Conservation (phyloP, 2,888 invertebrate species). For the Acanthacorydalis orientalis region DNA sequence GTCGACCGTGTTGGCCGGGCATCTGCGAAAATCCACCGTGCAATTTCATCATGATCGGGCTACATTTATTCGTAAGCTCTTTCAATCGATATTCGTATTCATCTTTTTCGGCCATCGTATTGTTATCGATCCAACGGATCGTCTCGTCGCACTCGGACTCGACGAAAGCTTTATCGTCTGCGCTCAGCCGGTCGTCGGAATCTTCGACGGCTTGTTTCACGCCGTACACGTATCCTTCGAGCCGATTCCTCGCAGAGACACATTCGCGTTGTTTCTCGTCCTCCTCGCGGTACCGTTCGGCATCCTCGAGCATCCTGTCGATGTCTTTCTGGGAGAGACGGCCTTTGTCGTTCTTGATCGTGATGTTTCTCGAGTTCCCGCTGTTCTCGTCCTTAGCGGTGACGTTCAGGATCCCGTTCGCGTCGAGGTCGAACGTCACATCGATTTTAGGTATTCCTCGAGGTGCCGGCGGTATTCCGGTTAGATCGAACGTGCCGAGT, state of each 20-base stretch:
- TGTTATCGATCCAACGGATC: slow-evolving; percentile 54
- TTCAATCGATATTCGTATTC: slow-evolving; percentile 43
- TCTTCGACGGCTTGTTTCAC: slow-evolving; percentile 54
- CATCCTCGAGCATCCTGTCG: slow-evolving; percentile 61
- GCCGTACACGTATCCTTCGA: slow-evolving; percentile 53
- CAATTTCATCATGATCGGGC: slow-evolving; percentile 38
- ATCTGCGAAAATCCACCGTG: too few species aligned
- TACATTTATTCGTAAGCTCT: slow-evolving; percentile 39
- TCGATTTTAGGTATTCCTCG: slow-evolving; percentile 33
- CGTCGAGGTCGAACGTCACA: slow-evolving; percentile 55
- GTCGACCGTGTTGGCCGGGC: slow-evolving; percentile 1
- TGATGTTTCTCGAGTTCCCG: slow-evolving; percentile 55
- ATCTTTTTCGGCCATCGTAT: slow-evolving; percentile 43
- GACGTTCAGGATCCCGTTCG: slow-evolving; percentile 51
- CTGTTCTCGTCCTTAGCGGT: slow-evolving; percentile 34
- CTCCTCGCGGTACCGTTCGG: slow-evolving; percentile 54
- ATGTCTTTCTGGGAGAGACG: slow-evolving; percentile 67
- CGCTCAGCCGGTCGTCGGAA: slow-evolving; percentile 40
- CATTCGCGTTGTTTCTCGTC: slow-evolving; percentile 52
- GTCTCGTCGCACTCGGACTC: slow-evolving; percentile 37
- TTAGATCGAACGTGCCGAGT: slow-evolving; percentile 28
- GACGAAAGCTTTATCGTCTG: slow-evolving; percentile 27
- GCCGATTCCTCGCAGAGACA: slow-evolving; percentile 50
- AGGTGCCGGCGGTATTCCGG: slow-evolving; percentile 36
- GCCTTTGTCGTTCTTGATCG: slow-evolving; percentile 72